Evolutionary conservation across 2,113 vertebrate genomes (phyloP).

Genomic region (Hemiscyllium ocellatum): DNA sequence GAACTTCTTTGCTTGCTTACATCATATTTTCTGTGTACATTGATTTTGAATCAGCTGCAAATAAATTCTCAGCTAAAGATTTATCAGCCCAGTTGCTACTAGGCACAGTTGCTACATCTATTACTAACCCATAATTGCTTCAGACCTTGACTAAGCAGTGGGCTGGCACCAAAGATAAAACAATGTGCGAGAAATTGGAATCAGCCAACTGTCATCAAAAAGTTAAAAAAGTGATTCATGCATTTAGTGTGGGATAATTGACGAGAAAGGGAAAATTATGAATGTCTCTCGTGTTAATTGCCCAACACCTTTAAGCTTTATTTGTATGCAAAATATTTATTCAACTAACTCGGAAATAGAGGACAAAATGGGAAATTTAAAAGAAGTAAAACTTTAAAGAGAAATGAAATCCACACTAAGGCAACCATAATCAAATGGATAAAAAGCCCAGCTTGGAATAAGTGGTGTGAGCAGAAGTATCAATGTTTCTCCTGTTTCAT

Average conservation of each 20-base stretch:
- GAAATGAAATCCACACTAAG: conserved; percentile 6
- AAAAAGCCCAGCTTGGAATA: neutral
- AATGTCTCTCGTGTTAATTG: neutral
- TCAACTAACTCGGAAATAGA: neutral
- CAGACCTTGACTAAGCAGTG: neutral
- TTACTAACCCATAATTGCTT: neutral
- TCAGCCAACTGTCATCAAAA: neutral
- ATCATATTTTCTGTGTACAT: neutral
- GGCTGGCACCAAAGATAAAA: neutral
- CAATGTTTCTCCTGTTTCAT: neutral
- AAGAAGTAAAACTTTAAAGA: neutral
- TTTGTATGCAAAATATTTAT: neutral
- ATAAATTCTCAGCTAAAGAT: neutral
- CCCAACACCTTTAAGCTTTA: neutral
- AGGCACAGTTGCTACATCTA: neutral
- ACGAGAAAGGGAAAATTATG: neutral
- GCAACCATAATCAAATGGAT: neutral
- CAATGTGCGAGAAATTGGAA: neutral
- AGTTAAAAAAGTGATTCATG: neutral
- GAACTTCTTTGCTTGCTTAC: neutral
- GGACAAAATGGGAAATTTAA: neutral
- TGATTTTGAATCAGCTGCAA: neutral
- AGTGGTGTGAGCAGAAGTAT: neutral
- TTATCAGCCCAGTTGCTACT: neutral
- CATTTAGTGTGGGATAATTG: neutral